Evolutionary conservation across 2,888 invertebrate species (phyloP), one percentile per base, ranked within the genome.

Genomic region (Villa cingulata): DNA sequence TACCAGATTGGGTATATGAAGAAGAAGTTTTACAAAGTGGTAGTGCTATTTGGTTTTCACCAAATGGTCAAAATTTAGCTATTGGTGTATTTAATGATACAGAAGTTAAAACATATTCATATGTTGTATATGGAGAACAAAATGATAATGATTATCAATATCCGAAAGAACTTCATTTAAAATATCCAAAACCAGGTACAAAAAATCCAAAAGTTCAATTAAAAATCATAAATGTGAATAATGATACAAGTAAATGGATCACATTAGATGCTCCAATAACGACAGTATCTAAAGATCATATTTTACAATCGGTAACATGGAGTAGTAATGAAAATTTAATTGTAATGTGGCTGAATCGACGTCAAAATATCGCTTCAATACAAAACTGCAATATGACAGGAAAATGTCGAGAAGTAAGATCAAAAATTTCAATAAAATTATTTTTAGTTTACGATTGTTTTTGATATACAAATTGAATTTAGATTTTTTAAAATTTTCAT

Each of bases 1-100:
- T 86, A 18, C 78, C 90, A 10, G 92, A 94, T 65, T 94, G 94
- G 94, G 81, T 92, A 36, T 94, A 94, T 63, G 92, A 92, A 78
- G 89, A 89, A 77, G 88, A 89, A 67, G 80, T 89, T 14, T 70
- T 88, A 45, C 74, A 74, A 45, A 72, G 77, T 9, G 78, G 78
- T 43, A 75, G 77, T 54, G 88, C 88, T 0, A 58, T 86, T 55
- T 90, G 89, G 89, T 83, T 86, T 72, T 85, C 87, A 0, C 74
- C 79, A 0, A 73, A 76, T 55, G 83, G 83, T 14, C 71, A 69
- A 4, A 74, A 77, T 51, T 62, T 91, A 36, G 83, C 83, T 0
- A 83, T 80, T 43, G 82, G 80, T 1, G 73, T 74, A n/a, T 84
- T 84, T 60, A 76, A 85, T 60, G 86, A 86, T 56, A 76, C 75